Evolutionary conservation across 2,888 invertebrate species (phyloP), one percentile per base, ranked within the genome.

Genomic region (Eupeodes latifasciatus): DNA sequence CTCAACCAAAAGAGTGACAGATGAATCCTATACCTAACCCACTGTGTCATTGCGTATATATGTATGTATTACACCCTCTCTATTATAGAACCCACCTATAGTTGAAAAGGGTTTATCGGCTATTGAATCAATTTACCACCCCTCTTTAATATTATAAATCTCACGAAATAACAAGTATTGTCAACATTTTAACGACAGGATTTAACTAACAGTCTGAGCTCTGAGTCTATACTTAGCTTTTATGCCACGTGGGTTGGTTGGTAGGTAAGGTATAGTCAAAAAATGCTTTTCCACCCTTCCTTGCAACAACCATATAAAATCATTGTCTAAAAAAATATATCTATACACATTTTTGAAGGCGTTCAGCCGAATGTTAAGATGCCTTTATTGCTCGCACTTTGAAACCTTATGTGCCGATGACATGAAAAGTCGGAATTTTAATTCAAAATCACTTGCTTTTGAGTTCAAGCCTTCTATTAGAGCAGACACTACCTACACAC

Each of bases 351-450:
- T 76, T 80, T 71, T 40, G 67, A 80, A 87, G 87, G 84, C 87
- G 87, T 87, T 87, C 80, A 71, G 53, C 76, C 79, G 75, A 76
- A 76, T 66, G 53, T 14, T 47, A 53, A 84, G 80, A 87, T 84
- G 80, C 75, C 75, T 76, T 86, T 82, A 86, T 86, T 79, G 74
- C 64, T 79, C 83, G 75, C 79, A 82, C 71, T 72, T 59, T 14
- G 44, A 19, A 62, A 88, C 85, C 81, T 88, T 88, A 88, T 88
- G 84, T 85, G 88, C 85, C 78, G 85, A 85, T 85, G 85, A 85
- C 88, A 88, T 88, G 88, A 85, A 85, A 88, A 85, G 81, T 88
- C 61, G 88, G 85, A 88, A 88, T 88, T 88, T 81, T 85, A 85
- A 88, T 85, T 87, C 61, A 66, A 79, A 87, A 84, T 76, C 82